Percentiles rank a stretch among this genome's conserved stretches.
Evolutionary conservation across 2,888 invertebrate genomes (phyloP).

Genomic region (Acholoe squamosa): DNA sequence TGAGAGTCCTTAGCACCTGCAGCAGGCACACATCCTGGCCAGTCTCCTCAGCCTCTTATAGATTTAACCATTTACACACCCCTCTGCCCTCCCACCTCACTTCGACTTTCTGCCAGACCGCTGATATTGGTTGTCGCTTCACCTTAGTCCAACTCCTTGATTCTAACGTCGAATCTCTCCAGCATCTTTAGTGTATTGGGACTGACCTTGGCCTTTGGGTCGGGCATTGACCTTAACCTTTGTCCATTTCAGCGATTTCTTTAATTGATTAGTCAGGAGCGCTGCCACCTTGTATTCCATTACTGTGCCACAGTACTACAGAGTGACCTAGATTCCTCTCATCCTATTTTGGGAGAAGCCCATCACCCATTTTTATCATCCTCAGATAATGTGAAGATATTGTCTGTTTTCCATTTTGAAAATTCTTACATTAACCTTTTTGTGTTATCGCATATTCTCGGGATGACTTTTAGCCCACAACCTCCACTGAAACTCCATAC

Average conservation of each 20-base stretch:
- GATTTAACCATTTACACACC: constrained; percentile 11
- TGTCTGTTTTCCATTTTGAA: too few relatives aligned
- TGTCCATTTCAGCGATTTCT: not conserved
- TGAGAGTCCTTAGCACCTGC: not conserved
- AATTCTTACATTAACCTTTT: too few relatives aligned
- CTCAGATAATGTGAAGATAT: too few relatives aligned
- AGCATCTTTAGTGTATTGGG: not conserved
- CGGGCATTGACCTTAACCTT: not conserved
- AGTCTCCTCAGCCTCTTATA: not conserved
- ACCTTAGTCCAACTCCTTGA: not conserved
- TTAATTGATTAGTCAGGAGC: too few relatives aligned
- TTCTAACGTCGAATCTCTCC: not conserved
- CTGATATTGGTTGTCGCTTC: not conserved
- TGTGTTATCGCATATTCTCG: too few relatives aligned
- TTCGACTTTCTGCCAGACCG: not conserved
- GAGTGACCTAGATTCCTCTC: too few relatives aligned
- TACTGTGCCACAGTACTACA: too few relatives aligned
- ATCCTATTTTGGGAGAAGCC: too few relatives aligned
- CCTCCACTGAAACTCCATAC: too few relatives aligned
- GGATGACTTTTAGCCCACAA: too few relatives aligned
- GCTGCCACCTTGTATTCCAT: too few relatives aligned
- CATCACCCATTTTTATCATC: too few relatives aligned
- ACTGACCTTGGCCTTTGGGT: not conserved
- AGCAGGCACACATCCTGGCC: not conserved
- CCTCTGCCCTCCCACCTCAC: not conserved